phyloP scores from a whole-genome alignment of 2,888 invertebrate genomes.

The Leptinotarsa peninsularis region DNA sequence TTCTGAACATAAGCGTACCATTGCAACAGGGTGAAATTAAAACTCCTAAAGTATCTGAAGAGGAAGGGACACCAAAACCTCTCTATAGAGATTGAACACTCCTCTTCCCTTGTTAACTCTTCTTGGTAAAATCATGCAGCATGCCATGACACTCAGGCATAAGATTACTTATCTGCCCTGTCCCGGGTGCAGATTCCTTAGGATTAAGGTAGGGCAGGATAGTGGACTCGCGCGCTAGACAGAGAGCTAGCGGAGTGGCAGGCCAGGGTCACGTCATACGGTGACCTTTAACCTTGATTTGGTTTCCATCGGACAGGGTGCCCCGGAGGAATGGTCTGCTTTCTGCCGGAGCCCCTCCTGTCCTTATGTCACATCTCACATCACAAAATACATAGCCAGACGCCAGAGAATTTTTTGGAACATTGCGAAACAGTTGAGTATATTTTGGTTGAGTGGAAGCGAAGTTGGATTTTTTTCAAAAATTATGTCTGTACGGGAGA shows the following conservation, averaged over 20 bases:
- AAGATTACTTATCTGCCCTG: slow-evolving; percentile 60
- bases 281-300: slow-evolving; percentile 83
- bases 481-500: too few relatives aligned
- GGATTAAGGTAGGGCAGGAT: slow-evolving; percentile 49
- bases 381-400: slow-evolving; percentile 14
- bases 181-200: slow-evolving; percentile 54
- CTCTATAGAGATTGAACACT: not conserved
- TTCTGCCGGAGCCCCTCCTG: slow-evolving; percentile 53
- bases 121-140: slow-evolving; percentile 54
- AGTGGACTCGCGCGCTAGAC: slow-evolving; percentile 64
- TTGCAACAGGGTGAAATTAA: too few relatives aligned
- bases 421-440: not conserved
- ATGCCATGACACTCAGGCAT: slow-evolving; percentile 59
- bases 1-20: too few relatives aligned
- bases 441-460: not conserved
- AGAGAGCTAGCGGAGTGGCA: slow-evolving; percentile 62
- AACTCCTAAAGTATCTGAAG: too few relatives aligned
- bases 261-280: slow-evolving; percentile 79
- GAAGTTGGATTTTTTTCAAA: not conserved
- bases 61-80: not conserved
- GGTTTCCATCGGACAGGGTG: slow-evolving; percentile 80
- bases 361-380: slow-evolving; percentile 28
- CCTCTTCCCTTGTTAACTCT: slow-evolving; percentile 9
- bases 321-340: slow-evolving; percentile 53
- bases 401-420: not conserved